phyloP scores from a whole-genome alignment of 2,113 vertebrate genomes.

The Elanoides forficatus region DNA sequence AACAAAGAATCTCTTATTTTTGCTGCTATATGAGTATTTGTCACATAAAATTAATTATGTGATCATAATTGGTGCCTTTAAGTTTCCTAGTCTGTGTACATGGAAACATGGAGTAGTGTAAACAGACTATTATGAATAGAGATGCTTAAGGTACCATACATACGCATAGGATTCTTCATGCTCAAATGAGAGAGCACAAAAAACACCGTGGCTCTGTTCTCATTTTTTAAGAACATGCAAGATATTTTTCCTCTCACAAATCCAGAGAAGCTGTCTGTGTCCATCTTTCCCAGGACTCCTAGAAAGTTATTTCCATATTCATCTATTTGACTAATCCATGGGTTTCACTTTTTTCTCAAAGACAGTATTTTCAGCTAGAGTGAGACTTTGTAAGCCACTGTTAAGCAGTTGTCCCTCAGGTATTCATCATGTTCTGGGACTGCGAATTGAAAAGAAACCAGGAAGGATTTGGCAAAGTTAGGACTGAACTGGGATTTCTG shows the following conservation, averaged over 20 bases:
- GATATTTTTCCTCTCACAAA: background rate
- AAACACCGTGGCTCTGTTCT: fast-evolving
- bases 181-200: background rate
- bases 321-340: background rate
- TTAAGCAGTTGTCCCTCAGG: background rate
- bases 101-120: background rate
- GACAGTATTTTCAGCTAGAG: background rate
- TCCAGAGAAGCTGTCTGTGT: background rate
- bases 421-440: background rate
- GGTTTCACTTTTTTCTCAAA: background rate
- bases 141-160: fast-evolving
- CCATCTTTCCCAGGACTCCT: background rate
- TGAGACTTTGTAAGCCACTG: background rate
- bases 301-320: background rate
- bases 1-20: background rate
- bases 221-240: background rate
- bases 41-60: background rate
- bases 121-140: background rate
- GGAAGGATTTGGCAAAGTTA: background rate
- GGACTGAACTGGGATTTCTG: background rate
- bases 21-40: background rate
- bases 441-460: background rate
- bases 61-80: background rate
- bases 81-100: background rate
- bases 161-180: background rate